These are phyloP conservation scores for Drosophila tani DNA, from an alignment of 1,140 invertebrate species.

Conservation along the genomic window DNA sequence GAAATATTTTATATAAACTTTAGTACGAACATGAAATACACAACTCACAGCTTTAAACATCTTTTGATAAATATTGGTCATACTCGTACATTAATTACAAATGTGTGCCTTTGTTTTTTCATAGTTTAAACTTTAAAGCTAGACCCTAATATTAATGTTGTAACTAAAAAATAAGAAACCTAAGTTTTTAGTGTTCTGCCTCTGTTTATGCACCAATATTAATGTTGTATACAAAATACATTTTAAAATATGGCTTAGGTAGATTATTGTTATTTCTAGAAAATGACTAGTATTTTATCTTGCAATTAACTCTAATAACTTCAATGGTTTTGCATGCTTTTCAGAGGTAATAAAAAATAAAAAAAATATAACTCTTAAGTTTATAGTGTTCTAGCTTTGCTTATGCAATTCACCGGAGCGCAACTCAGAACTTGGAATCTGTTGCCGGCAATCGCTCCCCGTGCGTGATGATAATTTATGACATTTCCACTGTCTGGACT, in stretches of 20 bases:
- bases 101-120: too few species aligned
- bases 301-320: background rate
- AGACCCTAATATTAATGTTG: too few species aligned
- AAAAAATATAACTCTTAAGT: background rate
- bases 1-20: background rate
- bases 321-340: too few species aligned
- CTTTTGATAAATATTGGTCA: too few species aligned
- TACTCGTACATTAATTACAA: too few species aligned
- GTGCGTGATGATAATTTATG: constrained; percentile 72
- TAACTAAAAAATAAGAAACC: background rate
- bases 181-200: background rate
- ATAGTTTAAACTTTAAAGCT: too few species aligned
- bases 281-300: too few species aligned
- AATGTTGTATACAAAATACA: too few species aligned
- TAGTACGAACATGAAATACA: too few species aligned
- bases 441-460: constrained; percentile 10
- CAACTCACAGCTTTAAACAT: too few species aligned
- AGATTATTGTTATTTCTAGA: too few species aligned
- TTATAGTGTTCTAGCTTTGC: background rate
- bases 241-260: background rate
- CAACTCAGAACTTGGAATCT: constrained; percentile 34
- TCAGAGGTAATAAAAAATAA: constrained; percentile 1
- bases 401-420: constrained; percentile 41
- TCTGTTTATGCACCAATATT: constrained; percentile 2
- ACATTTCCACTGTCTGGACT: constrained; percentile 30